Base-by-base conservation (phyloP, 2,888 invertebrate species). In the Mylabris sibirica region DNA sequence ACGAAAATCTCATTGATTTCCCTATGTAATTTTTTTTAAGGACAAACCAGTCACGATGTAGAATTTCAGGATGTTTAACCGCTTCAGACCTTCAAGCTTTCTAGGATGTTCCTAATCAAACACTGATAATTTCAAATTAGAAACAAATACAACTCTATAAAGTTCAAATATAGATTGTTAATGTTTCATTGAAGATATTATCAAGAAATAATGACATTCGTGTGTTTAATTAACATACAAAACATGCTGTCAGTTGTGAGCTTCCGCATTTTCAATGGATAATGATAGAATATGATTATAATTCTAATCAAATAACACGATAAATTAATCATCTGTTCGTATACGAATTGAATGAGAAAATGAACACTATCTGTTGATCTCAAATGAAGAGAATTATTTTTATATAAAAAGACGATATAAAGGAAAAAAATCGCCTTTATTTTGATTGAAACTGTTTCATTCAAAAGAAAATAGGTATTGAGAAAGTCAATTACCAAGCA, bases 251-350 rank as follows among this genome's bases (percentile, higher is more conserved):
- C 8, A 2, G 4, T 24, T 24, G 20, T 38, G 6, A 30, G 14
- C 38, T 61, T 61, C 61, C 61, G 61, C 61, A 61, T 61, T 41
- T 12, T 26, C 61, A 61, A 61, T 30, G 30, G 26, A 41, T 61
- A 35, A 61, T 35, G 38, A 34, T 30, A 17, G 41, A 38, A 22
- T 60, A 20, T 44, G 34, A 53, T 60, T 20, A 61, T 22, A 22
- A 57, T 57, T 49, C 26, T 14, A 60, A 65, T 65, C 59, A 41
- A 65, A 60, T 41, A n/a, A 12, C 9, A 20, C n/a, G 9, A 49
- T 9, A 20, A 20, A 49, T 49, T 49, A 22, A 49, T 44, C 44
- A 44, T 49, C 9, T 49, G 49, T 49, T 49, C 8, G 49, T 20
- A 49, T 49, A 0, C 20, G 9, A 57, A 24, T 14, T 22, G 12